A percentile compares a stretch with the other conserved stretches of the same genome.
phyloP scores from a whole-genome alignment of 1,140 invertebrate genomes.

The Conus betulinus region DNA sequence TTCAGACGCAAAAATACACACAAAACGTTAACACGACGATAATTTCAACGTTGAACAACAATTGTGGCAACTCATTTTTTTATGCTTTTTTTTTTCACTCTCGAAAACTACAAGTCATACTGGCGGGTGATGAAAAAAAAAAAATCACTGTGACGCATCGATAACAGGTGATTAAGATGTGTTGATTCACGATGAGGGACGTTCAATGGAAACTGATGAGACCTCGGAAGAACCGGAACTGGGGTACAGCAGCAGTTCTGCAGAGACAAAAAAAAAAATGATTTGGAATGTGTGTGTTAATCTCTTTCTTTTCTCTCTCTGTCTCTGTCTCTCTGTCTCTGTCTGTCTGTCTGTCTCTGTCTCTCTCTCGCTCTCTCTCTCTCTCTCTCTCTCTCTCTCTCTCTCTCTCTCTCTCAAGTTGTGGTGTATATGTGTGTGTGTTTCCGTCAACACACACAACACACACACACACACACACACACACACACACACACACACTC shows the following conservation, averaged over 20 bases:
- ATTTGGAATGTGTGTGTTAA: not conserved
- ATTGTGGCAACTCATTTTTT: slow-evolving; percentile 1
- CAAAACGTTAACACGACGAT: too few species aligned
- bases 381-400: not conserved
- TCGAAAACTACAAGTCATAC: not conserved
- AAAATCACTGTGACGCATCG: not conserved
- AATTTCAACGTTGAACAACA: not conserved
- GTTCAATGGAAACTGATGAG: not conserved
- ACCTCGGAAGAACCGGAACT: not conserved
- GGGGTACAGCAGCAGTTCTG: not conserved
- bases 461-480: too few species aligned
- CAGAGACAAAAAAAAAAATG: not conserved
- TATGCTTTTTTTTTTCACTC: not conserved
- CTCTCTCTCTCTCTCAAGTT: not conserved
- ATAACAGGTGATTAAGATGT: not conserved
- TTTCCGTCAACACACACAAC: too few species aligned
- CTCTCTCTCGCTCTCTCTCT: too few species aligned
- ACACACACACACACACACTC: too few species aligned
- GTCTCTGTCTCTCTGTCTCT: too few species aligned
- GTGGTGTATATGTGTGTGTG: too few species aligned
- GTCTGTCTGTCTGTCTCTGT: too few species aligned
- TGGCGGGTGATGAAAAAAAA: not conserved
- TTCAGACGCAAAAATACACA: not conserved
- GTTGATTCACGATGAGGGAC: not conserved
- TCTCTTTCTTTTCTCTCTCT: too few species aligned